These are phyloP conservation scores for Ochotona princeps DNA, from an alignment of 2,113 vertebrate genomes.

Conservation along the genomic window DNA sequence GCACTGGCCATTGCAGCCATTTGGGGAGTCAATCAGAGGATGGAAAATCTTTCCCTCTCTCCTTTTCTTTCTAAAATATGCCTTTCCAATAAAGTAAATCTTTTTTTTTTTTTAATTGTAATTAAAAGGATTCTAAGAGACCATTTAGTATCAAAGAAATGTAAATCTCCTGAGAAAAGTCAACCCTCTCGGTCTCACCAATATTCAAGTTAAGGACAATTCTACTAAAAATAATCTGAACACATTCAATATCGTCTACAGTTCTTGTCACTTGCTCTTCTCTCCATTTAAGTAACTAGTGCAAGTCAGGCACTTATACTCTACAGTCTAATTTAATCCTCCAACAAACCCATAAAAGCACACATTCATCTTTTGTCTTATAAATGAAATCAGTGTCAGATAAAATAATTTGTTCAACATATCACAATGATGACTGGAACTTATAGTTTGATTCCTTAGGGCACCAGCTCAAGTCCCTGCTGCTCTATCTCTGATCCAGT, in stretches of 20 bases:
- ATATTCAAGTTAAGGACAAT: constrained; percentile 41
- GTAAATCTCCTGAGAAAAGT: constrained; percentile 32
- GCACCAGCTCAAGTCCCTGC: too few species aligned
- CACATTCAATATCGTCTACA: background rate
- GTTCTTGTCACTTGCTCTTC: background rate
- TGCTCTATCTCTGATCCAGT: too few species aligned
- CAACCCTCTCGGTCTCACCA: background rate
- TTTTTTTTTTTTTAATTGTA: too few species aligned
- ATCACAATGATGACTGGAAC: constrained; percentile 21
- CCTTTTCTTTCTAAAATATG: too few species aligned
- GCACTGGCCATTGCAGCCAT: too few species aligned
- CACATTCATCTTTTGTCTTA: constrained; percentile 35
- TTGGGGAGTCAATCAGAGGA: too few species aligned
- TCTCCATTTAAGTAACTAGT: constrained; percentile 22
- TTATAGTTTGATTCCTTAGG: background rate
- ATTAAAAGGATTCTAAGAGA: background rate
- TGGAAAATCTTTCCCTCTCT: too few species aligned
- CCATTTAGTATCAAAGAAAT: constrained; percentile 11
- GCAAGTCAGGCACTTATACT: background rate
- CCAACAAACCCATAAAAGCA: background rate
- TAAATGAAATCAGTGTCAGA: constrained; percentile 1
- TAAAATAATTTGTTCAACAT: constrained; percentile 18
- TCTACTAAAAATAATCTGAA: background rate
- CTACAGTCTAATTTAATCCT: constrained; percentile 11
- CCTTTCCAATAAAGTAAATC: too few species aligned